phyloP scores from a whole-genome alignment of 2,797 vertebrate species.

The Myotis pilosus region DNA sequence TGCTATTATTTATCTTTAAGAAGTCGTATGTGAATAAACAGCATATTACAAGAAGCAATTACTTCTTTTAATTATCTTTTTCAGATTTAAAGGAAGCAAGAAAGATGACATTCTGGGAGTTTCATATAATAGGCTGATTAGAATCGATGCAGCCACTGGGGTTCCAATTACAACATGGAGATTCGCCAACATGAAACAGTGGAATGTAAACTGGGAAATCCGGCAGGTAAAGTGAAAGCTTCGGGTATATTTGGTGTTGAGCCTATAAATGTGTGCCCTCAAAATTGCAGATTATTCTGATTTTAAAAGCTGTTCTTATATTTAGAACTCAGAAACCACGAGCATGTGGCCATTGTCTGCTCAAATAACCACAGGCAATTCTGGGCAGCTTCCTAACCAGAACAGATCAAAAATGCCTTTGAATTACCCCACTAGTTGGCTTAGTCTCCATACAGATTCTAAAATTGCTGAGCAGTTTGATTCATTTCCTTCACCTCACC shows the following conservation, averaged over 20 bases:
- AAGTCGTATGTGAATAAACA: background rate
- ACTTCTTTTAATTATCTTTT: constrained; percentile 45
- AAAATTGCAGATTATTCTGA: background rate
- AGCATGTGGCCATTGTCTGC: background rate
- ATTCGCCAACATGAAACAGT: constrained; percentile 98
- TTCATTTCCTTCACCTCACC: background rate
- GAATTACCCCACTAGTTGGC: background rate
- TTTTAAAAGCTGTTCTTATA: background rate
- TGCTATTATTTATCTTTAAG: background rate
- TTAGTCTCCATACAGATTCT: background rate
- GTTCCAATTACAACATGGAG: constrained; percentile 97
- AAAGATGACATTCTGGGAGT: constrained; percentile 98
- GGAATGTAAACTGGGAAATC: constrained; percentile 99
- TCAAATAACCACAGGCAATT: constrained; percentile 34
- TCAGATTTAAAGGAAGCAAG: constrained; percentile 94
- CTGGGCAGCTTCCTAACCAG: background rate
- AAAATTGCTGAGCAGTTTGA: background rate
- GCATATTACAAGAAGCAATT: background rate
- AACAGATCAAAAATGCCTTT: background rate
- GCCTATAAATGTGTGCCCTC: background rate
- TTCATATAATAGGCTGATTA: constrained; percentile 96
- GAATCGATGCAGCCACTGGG: constrained; percentile 91
- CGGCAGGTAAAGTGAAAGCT: constrained; percentile 88
- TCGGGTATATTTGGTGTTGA: background rate
- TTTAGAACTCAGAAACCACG: background rate